phyloP scores from a whole-genome alignment of 2,888 invertebrate species.

The Osmoderma eremita region DNA sequence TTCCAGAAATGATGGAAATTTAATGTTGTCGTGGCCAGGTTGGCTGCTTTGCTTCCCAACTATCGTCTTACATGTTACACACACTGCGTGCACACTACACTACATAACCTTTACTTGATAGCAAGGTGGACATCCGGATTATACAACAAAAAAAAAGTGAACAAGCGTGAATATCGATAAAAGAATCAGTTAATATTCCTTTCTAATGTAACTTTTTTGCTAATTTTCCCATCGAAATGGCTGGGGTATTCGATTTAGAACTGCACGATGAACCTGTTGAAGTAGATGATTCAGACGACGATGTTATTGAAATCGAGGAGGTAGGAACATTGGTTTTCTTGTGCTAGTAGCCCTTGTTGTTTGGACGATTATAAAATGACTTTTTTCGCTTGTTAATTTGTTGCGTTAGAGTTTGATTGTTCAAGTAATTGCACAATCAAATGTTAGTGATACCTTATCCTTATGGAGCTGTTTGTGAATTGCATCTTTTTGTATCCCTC shows the following conservation, averaged over 20 bases:
- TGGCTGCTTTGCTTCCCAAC: slow-evolving; percentile 3
- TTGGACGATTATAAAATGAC: too few species aligned
- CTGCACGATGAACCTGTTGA: slow-evolving; percentile 76
- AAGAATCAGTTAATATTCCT: slow-evolving; percentile 1
- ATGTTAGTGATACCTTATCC: too few species aligned
- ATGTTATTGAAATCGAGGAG: slow-evolving; percentile 88
- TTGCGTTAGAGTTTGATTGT: too few species aligned
- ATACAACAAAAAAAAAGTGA: slow-evolving; percentile 9
- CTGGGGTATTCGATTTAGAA: slow-evolving; percentile 94
- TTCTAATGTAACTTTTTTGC: slow-evolving; percentile 28
- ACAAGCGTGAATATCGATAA: not conserved
- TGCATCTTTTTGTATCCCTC: too few species aligned
- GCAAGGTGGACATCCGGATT: slow-evolving; percentile 27
- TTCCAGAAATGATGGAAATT: too few species aligned
- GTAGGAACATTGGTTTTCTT: slow-evolving; percentile 66
- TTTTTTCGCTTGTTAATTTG: too few species aligned
- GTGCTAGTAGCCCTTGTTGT: too few species aligned
- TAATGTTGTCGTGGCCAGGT: too few species aligned
- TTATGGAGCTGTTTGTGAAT: slow-evolving; percentile 34
- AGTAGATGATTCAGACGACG: slow-evolving; percentile 82
- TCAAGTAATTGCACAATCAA: too few species aligned
- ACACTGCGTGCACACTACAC: too few species aligned
- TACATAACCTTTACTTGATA: slow-evolving; percentile 24
- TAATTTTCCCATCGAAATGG: slow-evolving; percentile 65
- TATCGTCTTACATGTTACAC: too few species aligned